Evolutionary conservation across 2,888 invertebrate genomes (phyloP).

Genomic region (Sisyra terminalis): DNA sequence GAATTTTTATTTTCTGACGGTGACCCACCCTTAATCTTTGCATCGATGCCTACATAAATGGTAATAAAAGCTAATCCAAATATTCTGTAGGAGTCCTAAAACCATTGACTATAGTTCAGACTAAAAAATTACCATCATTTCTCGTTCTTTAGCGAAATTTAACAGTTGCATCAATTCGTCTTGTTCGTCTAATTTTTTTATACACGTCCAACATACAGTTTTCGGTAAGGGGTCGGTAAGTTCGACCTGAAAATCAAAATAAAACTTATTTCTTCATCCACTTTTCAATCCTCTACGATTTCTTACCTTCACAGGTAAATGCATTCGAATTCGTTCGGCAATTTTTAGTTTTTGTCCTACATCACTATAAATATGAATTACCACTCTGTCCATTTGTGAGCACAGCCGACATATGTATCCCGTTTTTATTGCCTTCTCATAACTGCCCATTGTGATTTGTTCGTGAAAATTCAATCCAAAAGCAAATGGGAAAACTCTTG

Average conservation of each 20-base stretch:
- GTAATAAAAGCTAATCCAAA: no score
- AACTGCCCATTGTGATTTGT: constrained; percentile 51
- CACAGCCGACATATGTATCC: constrained; percentile 76
- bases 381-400: constrained; percentile 70
- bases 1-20: no score
- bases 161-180: constrained; percentile 28
- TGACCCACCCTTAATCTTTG: no score
- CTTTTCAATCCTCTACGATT: constrained; percentile 9
- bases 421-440: constrained; percentile 61
- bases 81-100: no score
- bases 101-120: no score
- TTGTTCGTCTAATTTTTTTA: constrained; percentile 33
- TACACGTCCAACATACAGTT: constrained; percentile 37
- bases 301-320: constrained; percentile 64
- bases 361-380: constrained; percentile 68
- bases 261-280: not conserved
- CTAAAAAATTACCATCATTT: no score
- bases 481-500: no score
- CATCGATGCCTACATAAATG: no score
- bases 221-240: constrained; percentile 29
- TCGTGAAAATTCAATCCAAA: no score
- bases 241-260: constrained; percentile 20
- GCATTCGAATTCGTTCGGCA: constrained; percentile 64
- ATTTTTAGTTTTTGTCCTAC: constrained; percentile 58
- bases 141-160: constrained; percentile 2